Base-by-base conservation (phyloP, 2,888 invertebrate species). In the Eupeodes latifasciatus region DNA sequence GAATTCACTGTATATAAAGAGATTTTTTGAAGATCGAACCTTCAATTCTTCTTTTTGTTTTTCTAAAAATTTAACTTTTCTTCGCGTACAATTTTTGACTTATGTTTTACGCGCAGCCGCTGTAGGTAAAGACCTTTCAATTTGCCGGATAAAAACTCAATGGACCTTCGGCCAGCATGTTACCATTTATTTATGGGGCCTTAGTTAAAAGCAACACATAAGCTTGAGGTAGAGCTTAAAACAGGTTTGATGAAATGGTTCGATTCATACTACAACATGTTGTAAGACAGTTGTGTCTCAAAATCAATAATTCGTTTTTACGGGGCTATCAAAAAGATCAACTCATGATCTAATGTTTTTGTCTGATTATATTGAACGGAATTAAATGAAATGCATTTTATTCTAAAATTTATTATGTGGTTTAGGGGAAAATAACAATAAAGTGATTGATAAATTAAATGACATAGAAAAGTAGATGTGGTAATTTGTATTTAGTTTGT, bases 111-210 rank as follows among this genome's bases (percentile, higher is more conserved):
- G 82, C 78, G 69, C 69, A 64, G 44, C 27, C 69, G 62, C 5
- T 27, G 9, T 47, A 27, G 2, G 27, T 40, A 7, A 1, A 81
- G 77, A 88, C 84, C 84, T 69, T 75, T 59, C 49, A 75, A 69
- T 81, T 84, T 47, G 78, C 77, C 88, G 81, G 84, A 47, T 84
- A 55, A 84, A 67, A 78, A 88, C 77, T 81, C 66, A 84, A 78
- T 88, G 78, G 53, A 81, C 64, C 59, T 47, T 36, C 66, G 57
- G 51, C 57, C 64, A 47, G 55, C 64, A 62, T 59, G 74, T 57
- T 78, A 81, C 55, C 84, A 88, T 75, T 81, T 88, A 88, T 88
- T 88, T 88, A 88, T 87, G 76, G 80, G 72, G 55, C 76, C 72
- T 47, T 55, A 66, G 71, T 82, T 47, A 61, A 76, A 71, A 79